Evolutionary conservation across 2,888 invertebrate genomes (phyloP).

Genomic region (Chironomus tentans): DNA sequence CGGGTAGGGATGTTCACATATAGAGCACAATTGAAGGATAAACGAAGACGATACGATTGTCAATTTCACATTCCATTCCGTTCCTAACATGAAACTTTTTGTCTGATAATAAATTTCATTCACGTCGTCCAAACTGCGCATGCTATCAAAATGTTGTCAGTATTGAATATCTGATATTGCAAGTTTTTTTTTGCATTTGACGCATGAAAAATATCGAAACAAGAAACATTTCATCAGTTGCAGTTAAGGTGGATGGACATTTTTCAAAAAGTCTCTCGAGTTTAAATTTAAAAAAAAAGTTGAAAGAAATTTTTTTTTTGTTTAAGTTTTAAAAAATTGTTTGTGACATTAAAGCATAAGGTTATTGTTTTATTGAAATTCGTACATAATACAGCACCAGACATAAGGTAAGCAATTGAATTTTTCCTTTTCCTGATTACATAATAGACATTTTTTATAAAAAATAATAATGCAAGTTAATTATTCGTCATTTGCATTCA

Average conservation of each 20-base stretch:
- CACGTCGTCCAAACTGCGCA: not conserved
- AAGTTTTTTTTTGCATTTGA: constrained; percentile 7
- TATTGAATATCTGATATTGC: constrained; percentile 17
- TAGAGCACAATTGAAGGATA: not conserved
- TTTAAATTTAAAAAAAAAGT: not conserved
- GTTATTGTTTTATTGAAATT: not conserved
- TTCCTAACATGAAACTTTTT: not conserved
- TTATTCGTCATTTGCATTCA: not conserved
- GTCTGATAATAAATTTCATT: not conserved
- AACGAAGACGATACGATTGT: not conserved
- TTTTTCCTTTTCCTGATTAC: not conserved
- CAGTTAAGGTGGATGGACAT: not conserved
- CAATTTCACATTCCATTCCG: not conserved
- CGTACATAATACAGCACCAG: too few species aligned
- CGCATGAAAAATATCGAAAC: constrained; percentile 12
- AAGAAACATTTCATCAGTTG: not conserved
- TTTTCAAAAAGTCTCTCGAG: not conserved
- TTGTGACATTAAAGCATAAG: not conserved
- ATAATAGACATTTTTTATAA: too few species aligned
- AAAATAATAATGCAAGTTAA: not conserved
- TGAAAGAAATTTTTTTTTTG: not conserved
- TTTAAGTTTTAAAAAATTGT: not conserved
- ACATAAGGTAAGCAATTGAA: not conserved
- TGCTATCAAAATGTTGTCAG: not conserved
- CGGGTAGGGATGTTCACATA: too few species aligned